These are phyloP conservation scores for Diaphora mendica DNA, from an alignment of 2,888 invertebrate species.

Conservation along the genomic window DNA sequence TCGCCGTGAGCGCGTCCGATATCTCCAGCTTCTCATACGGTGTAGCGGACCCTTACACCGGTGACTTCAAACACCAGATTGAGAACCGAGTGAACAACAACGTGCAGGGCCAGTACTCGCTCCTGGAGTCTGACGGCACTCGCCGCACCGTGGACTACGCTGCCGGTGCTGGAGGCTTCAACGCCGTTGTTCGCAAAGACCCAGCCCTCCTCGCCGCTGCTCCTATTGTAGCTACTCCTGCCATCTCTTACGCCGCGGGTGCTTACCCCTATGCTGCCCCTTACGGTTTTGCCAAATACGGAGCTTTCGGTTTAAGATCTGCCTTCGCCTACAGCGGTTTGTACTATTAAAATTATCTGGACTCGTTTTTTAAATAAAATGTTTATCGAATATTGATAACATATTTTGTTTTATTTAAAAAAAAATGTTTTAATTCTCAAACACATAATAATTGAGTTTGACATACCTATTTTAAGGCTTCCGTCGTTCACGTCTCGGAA, in stretches of 20 bases:
- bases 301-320: slow-evolving; percentile 37
- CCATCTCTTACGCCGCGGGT: slow-evolving; percentile 39
- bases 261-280: slow-evolving; percentile 49
- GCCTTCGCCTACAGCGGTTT: slow-evolving; percentile 47
- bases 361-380: slow-evolving; percentile 43
- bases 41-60: slow-evolving; percentile 82
- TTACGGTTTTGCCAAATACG: slow-evolving; percentile 14
- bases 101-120: slow-evolving; percentile 66
- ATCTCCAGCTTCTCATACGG: slow-evolving; percentile 80
- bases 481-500: too few relatives aligned
- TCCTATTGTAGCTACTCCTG: slow-evolving; percentile 40
- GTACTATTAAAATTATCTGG: slow-evolving; percentile 37
- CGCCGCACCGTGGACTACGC: slow-evolving; percentile 84
- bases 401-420: slow-evolving; percentile 7
- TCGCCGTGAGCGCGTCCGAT: slow-evolving; percentile 58
- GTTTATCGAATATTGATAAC: slow-evolving; percentile 26
- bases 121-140: slow-evolving; percentile 83
- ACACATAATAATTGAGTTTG: too few relatives aligned
- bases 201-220: slow-evolving; percentile 62
- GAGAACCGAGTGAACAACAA: slow-evolving; percentile 62
- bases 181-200: slow-evolving; percentile 84
- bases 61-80: slow-evolving; percentile 81
- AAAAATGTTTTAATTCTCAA: background rate
- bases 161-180: slow-evolving; percentile 83
- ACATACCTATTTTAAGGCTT: too few relatives aligned